These are phyloP conservation scores for Nezara viridula DNA, from an alignment of 2,888 invertebrate species.

Conservation along the genomic window DNA sequence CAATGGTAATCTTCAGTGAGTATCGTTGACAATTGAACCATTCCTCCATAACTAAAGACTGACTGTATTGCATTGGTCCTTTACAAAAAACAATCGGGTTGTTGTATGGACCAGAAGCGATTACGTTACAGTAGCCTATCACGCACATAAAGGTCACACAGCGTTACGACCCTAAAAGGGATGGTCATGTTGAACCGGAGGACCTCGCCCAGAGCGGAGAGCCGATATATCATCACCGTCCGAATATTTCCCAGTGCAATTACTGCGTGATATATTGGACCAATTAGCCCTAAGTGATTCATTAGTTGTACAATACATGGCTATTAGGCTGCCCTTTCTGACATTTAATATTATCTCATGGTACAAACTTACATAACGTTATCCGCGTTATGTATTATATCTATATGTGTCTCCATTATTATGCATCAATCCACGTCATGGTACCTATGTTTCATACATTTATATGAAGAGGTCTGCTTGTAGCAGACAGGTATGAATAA, in stretches of 20 bases:
- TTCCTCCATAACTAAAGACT: background rate
- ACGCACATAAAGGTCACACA: background rate
- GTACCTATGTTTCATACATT: background rate
- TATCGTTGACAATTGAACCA: background rate
- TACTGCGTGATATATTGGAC: slow-evolving; percentile 2
- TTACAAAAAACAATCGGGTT: background rate
- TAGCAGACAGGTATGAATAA: no score
- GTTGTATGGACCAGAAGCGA: background rate
- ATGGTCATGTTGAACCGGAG: background rate
- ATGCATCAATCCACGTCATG: background rate
- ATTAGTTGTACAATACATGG: slow-evolving; percentile 2
- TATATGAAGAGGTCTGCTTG: no score
- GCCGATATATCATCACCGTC: background rate
- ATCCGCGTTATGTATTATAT: background rate
- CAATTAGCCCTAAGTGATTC: slow-evolving; percentile 28
- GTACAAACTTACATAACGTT: background rate
- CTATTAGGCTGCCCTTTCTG: background rate
- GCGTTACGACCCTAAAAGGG: background rate
- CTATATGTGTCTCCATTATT: background rate
- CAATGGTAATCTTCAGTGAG: no score
- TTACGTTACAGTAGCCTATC: background rate
- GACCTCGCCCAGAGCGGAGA: background rate
- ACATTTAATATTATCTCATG: background rate
- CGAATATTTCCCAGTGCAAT: slow-evolving; percentile 21
- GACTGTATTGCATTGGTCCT: background rate